Base-by-base conservation (phyloP, 2,113 vertebrate species). In the Prolemur simus region DNA sequence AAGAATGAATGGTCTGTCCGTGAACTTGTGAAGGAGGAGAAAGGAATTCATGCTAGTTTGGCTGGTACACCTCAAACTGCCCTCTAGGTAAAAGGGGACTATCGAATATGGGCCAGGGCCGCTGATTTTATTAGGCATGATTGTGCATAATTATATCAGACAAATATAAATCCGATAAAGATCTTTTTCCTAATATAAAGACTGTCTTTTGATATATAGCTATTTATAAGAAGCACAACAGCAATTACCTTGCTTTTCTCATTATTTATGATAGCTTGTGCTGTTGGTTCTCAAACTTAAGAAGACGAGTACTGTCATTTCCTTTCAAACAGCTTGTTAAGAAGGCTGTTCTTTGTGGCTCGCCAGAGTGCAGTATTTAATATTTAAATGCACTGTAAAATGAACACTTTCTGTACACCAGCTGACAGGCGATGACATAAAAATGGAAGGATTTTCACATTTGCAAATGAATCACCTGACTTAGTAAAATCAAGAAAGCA, bases 401-500 rank as follows among this genome's bases (percentile, higher is more conserved):
- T 66, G 32, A 77, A 63, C 20, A 76, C 49, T 80, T 77, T 64
- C 5, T 37, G 9, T 82, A 78, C 0, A 91, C 27, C 29, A 56
- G 29, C 42, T 80, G 66, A 82, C 68, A 94, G 5, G n/a, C 27
- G 37, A 68, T 64, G 45, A 54, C 77, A 25, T 77, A 45, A 76
- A 95, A 87, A 21, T 76, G 78, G 68, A 69, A 23, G 34, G 5
- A 20, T 71, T 96, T 95, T 73, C 64, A 66, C 34, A 89, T 89
- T 89, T 90, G 77, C 25, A 78, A 86, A 93, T 86, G 37, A 83
- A 58, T 87, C 37, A 52, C 37, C 42, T 78, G 8, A 88, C 88
- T 78, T 87, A 80, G 47, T 89, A 95, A 96, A 95, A 63, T 2
- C 58, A 88, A 64, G 27, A 80, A 84, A 96, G 21, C 47, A 45